Evolutionary conservation across 2,797 vertebrate genomes (phyloP).

Genomic region (Pseudocheirus occidentalis): DNA sequence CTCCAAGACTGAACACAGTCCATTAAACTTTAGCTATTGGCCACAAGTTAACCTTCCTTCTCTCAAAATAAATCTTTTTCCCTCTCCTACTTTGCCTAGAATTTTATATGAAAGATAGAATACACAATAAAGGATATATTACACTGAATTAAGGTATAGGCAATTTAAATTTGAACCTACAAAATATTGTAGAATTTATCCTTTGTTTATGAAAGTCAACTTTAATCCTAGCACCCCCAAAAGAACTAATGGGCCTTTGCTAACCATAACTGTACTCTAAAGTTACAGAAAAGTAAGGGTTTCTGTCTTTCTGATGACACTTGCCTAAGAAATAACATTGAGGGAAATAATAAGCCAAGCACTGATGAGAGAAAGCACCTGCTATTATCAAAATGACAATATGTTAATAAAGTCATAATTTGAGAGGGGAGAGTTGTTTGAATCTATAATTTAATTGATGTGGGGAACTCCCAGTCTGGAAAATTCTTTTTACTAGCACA

Average conservation of each 20-base stretch:
- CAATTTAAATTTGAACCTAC: not conserved
- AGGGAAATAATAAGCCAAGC: not conserved
- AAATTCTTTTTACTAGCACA: not conserved
- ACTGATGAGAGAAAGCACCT: not conserved
- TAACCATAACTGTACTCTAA: not conserved
- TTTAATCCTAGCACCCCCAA: not conserved
- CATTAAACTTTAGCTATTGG: not conserved
- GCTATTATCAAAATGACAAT: not conserved
- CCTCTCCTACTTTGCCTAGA: not conserved
- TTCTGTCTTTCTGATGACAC: not conserved
- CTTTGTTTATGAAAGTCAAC: not conserved
- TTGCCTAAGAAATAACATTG: not conserved
- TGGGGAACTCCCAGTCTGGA: not conserved
- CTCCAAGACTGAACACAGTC: not conserved
- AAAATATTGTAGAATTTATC: not conserved
- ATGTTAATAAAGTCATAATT: not conserved
- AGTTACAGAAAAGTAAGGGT: not conserved
- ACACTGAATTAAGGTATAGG: not conserved
- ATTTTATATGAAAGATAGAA: not conserved
- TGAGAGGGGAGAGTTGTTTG: not conserved
- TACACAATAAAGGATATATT: not conserved
- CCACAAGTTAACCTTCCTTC: not conserved
- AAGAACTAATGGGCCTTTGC: not conserved
- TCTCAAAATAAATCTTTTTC: not conserved
- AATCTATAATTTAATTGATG: not conserved